Conservation (phyloP, 2,797 vertebrate species). For the Brachyrhaphis roseni region DNA sequence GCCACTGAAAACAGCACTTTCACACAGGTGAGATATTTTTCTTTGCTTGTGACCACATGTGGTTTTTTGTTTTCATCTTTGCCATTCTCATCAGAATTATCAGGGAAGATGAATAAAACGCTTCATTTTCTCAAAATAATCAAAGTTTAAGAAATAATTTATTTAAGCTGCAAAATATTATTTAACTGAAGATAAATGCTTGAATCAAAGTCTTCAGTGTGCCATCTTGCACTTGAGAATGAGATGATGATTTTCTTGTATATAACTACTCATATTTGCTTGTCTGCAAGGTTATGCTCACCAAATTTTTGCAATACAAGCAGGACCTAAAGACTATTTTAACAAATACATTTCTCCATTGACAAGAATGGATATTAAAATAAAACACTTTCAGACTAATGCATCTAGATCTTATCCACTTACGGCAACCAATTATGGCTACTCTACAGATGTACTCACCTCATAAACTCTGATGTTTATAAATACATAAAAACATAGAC, state of each 20-base stretch:
- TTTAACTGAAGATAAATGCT: background rate
- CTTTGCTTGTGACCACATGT: conserved; percentile 47
- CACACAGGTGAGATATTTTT: conserved; percentile 53
- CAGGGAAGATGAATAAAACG: conserved; percentile 21
- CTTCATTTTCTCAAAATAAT: background rate
- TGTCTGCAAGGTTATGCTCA: background rate
- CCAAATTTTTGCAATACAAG: background rate
- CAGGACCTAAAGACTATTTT: background rate
- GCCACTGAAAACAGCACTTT: conserved; percentile 81
- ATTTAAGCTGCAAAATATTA: background rate
- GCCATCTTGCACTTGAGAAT: background rate
- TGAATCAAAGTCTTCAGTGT: background rate
- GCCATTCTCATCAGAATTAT: conserved; percentile 38
- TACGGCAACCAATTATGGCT: background rate
- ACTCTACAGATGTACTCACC: background rate
- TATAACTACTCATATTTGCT: background rate
- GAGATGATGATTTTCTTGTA: background rate
- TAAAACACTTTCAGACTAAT: too few species aligned
- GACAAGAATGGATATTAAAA: background rate
- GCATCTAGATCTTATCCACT: background rate
- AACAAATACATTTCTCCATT: background rate
- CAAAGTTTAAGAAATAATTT: background rate
- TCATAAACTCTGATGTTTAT: background rate
- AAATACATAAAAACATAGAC: background rate
- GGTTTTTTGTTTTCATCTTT: conserved; percentile 26